These are phyloP conservation scores for Phalanger gymnotis DNA, from an alignment of 2,797 vertebrate genomes.

Conservation along the genomic window DNA sequence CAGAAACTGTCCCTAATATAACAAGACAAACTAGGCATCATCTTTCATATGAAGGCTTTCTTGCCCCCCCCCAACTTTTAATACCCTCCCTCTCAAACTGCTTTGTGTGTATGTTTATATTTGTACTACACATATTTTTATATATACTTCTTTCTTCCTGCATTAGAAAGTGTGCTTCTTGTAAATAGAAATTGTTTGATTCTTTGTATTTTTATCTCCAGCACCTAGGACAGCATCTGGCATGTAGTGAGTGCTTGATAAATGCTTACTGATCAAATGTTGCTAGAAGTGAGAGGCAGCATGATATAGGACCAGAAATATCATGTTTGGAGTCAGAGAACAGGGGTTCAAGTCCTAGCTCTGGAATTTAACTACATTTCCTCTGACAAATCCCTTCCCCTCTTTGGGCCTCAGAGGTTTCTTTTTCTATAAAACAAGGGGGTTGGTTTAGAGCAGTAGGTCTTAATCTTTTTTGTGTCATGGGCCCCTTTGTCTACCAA, in stretches of 20 bases:
- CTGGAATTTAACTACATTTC: neutral
- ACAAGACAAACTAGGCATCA: neutral
- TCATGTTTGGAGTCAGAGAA: neutral
- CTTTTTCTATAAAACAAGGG: slow-evolving; percentile 3
- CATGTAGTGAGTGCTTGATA: neutral
- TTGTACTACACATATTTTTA: neutral
- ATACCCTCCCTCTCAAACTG: neutral
- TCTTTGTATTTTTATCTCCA: neutral
- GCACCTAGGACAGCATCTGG: neutral
- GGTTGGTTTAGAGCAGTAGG: neutral
- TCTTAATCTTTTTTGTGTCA: neutral
- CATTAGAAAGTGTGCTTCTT: neutral
- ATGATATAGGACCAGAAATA: neutral
- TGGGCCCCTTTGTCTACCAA: neutral
- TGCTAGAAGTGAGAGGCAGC: neutral
- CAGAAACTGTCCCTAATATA: neutral
- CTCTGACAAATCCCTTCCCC: neutral
- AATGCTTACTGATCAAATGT: neutral
- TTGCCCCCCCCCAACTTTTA: neutral
- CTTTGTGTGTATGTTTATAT: neutral
- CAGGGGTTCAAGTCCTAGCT: neutral
- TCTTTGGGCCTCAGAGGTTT: neutral
- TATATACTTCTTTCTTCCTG: neutral
- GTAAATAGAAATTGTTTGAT: neutral
- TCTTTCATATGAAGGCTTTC: neutral